phyloP scores from a whole-genome alignment of 2,113 vertebrate genomes.

The Ascaphus truei region DNA sequence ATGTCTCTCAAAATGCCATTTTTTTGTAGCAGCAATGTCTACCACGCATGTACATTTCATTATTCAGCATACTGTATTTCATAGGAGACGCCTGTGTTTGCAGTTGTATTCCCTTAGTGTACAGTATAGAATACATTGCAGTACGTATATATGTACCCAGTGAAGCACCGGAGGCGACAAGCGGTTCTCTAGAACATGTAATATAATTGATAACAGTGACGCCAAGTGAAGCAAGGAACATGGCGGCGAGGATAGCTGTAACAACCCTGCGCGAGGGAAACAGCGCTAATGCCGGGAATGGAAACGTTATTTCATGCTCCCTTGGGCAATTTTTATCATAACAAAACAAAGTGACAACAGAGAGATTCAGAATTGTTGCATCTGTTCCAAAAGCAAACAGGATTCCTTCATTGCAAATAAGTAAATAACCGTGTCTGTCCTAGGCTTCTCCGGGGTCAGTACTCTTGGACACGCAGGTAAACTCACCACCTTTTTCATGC shows the following conservation, averaged over 20 bases:
- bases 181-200: background rate
- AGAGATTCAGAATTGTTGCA: conserved; percentile 3
- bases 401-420: too few species aligned
- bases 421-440: too few species aligned
- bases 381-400: background rate
- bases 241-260: background rate
- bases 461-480: too few species aligned
- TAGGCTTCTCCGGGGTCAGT: too few species aligned
- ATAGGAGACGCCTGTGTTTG: too few species aligned
- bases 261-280: background rate
- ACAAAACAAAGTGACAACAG: background rate
- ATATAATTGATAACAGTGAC: background rate
- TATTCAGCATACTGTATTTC: too few species aligned
- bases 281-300: conserved; percentile 6
- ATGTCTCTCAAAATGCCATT: too few species aligned
- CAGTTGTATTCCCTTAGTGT: too few species aligned
- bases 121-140: too few species aligned
- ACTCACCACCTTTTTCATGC: too few species aligned
- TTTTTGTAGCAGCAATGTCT: too few species aligned
- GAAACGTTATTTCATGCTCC: background rate
- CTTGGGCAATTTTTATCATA: background rate
- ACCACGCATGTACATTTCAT: too few species aligned
- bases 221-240: background rate
- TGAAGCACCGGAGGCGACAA: background rate
- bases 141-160: background rate